Evolutionary conservation across 2,888 invertebrate species (phyloP).

Genomic region (Thecocarcelia acutangulata): DNA sequence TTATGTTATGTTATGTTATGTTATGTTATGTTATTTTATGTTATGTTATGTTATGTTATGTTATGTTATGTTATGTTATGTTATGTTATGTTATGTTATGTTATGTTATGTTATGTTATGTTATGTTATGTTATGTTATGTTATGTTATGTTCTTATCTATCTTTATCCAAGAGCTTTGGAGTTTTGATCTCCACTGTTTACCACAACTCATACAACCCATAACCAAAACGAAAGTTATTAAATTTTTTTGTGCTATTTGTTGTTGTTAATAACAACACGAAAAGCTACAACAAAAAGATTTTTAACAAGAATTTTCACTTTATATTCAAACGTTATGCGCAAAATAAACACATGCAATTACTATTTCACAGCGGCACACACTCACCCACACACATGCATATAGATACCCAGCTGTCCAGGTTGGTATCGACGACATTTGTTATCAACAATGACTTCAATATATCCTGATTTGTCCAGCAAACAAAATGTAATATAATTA

Average conservation of each 20-base stretch:
- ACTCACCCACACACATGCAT: background rate
- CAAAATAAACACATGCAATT: constrained; percentile 47
- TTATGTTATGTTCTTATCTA: too few relatives aligned
- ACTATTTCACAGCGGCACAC: background rate
- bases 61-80: too few relatives aligned
- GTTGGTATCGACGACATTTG: too few relatives aligned
- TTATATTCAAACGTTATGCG: constrained; percentile 66
- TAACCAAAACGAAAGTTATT: constrained; percentile 60
- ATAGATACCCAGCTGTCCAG: background rate
- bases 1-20: too few relatives aligned
- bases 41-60: too few relatives aligned
- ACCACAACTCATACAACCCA: constrained; percentile 31
- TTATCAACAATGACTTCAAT: too few relatives aligned
- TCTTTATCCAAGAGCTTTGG: background rate
- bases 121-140: too few relatives aligned
- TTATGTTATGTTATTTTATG: too few relatives aligned
- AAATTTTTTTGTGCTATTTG: constrained; percentile 43
- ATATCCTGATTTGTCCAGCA: too few relatives aligned
- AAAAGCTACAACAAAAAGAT: constrained; percentile 38
- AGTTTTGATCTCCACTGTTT: constrained; percentile 16
- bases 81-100: too few relatives aligned
- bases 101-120: too few relatives aligned
- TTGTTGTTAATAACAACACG: constrained; percentile 38
- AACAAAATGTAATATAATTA: too few relatives aligned
- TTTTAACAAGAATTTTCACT: constrained; percentile 70